Evolutionary conservation across 2,113 vertebrate species (phyloP), one percentile per base, ranked within the genome.

Genomic region (Barnardius zonarius): DNA sequence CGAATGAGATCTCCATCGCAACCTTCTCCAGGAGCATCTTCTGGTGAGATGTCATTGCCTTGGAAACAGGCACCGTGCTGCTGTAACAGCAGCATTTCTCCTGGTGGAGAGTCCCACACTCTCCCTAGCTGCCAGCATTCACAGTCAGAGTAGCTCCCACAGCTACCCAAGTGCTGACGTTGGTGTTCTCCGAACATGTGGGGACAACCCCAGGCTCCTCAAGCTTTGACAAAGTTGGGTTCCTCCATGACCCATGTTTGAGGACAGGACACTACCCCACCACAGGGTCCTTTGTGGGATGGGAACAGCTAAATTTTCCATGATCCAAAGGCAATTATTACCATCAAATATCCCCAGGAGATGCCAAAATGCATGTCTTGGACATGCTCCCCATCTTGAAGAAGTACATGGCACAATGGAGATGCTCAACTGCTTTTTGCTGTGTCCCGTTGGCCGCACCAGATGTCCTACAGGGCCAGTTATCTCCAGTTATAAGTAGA

Each of bases 381-480:
- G 37, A 16, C 43, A 10, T 5, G 14, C 8, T 51, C 9, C 30
- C 78, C 49, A 7, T 37, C 75, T 27, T n/a, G 18, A 83, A 20
- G 33, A 55, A 8, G 37, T 33, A 44, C 44, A 10, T 2, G 10
- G 17, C 0, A 1, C 25, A 25, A 54, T 2, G 1, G 41, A 67
- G 73, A 62, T 1, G 1, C 1, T 7, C 25, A 70, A 11, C 20
- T 20, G 11, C 43, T 41, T 78, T 68, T 67, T 37, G 23, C 24
- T 20, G 5, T 4, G 0, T 27, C 55, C 43, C 41, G 17, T 20
- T 5, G 5, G 16, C 35, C 0, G 0, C 1, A 44, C 57, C 64
- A 5, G 28, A 11, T 30, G 57, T 66, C 48, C 17, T 63, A 24
- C 6, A 4, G n/a, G 59, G 13, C 61, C 23, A 35, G 28, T 91